A percentile compares a stretch with the other conserved stretches of the same genome.
Conservation (phyloP, 2,797 vertebrate species). For the Macropodus opercularis region DNA sequence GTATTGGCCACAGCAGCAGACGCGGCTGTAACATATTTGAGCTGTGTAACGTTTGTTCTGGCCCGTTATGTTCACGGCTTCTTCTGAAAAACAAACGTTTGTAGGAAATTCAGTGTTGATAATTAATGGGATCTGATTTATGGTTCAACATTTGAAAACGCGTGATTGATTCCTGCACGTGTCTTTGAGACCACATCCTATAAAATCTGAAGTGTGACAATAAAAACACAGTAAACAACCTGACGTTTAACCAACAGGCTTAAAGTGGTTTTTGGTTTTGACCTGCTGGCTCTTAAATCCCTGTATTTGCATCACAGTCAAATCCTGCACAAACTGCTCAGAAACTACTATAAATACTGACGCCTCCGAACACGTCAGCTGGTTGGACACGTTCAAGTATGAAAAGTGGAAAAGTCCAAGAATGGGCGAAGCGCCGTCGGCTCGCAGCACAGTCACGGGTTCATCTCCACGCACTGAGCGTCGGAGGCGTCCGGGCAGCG, state of each 20-base stretch:
- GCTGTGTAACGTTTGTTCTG: too few relatives aligned
- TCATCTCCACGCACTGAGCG: conserved; percentile 83
- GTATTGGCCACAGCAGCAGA: too few relatives aligned
- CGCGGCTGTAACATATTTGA: too few relatives aligned
- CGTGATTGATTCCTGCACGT: conserved; percentile 28
- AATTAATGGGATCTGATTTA: too few relatives aligned
- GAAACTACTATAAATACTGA: not conserved
- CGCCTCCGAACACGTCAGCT: conserved; percentile 15
- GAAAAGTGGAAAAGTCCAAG: conserved; percentile 33
- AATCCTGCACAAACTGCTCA: not conserved
- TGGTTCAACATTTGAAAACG: too few relatives aligned
- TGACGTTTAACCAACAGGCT: not conserved
- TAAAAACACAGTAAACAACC: conserved; percentile 18
- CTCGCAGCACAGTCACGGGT: conserved; percentile 38
- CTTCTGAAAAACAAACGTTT: too few relatives aligned
- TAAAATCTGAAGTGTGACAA: conserved; percentile 1
- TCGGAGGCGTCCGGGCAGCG: conserved; percentile 86
- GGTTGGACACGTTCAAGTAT: conserved; percentile 46
- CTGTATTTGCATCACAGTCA: not conserved
- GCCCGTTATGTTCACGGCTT: too few relatives aligned
- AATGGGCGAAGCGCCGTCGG: not conserved
- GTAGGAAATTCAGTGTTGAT: too few relatives aligned
- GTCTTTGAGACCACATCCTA: not conserved
- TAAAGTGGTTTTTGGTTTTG: conserved; percentile 1
- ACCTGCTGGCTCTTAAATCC: conserved; percentile 4